Evolutionary conservation across 2,888 invertebrate species (phyloP).

Genomic region (Tuta absoluta): DNA sequence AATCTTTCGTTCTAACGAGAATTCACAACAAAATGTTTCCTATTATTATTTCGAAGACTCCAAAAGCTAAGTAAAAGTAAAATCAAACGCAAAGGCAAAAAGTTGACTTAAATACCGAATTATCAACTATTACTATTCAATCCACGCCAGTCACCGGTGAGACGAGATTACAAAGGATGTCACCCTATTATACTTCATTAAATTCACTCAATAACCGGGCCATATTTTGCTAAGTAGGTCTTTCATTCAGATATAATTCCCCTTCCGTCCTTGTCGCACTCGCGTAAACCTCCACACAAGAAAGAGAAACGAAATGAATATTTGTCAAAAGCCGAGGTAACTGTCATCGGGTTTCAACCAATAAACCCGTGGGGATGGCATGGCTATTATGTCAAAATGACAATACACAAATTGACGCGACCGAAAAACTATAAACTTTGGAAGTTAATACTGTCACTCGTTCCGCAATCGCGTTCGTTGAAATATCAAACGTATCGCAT

Average conservation of each 20-base stretch:
- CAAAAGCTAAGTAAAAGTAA: neutral
- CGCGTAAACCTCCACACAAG: conserved; percentile 31
- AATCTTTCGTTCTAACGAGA: neutral
- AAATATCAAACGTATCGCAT: conserved; percentile 39
- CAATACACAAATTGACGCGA: conserved; percentile 80
- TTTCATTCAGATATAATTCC: conserved; percentile 54
- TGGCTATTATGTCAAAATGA: conserved; percentile 79
- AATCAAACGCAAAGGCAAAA: conserved; percentile 3
- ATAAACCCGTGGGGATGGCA: conserved; percentile 75
- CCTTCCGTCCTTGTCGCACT: conserved; percentile 42
- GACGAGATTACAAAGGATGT: conserved; percentile 56
- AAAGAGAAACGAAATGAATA: conserved; percentile 49
- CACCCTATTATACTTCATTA: conserved; percentile 71
- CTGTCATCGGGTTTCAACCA: conserved; percentile 77
- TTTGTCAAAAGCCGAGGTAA: conserved; percentile 65
- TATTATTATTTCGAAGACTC: neutral
- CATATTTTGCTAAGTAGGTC: conserved; percentile 62
- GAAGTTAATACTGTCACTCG: conserved; percentile 65
- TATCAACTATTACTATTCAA: conserved; percentile 53
- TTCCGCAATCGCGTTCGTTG: conserved; percentile 30
- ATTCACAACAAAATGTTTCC: neutral
- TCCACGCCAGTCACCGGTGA: conserved; percentile 42
- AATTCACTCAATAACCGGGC: conserved; percentile 49
- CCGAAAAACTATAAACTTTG: conserved; percentile 76
- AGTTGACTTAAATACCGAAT: conserved; percentile 35